Base-by-base conservation (phyloP, 2,113 vertebrate species). In the Myotis brandtii region DNA sequence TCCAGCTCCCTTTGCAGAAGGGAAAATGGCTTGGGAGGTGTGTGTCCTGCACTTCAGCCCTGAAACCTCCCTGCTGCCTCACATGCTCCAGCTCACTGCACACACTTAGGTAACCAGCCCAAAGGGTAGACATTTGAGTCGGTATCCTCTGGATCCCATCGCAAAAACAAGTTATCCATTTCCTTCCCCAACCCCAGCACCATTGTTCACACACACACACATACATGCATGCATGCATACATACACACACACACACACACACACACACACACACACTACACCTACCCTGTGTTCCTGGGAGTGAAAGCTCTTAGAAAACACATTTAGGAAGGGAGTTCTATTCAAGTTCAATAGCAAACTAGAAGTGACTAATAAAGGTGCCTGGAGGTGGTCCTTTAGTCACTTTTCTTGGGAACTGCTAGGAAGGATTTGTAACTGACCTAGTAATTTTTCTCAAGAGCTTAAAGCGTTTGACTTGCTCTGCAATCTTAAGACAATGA, bases 401-500 rank as follows among this genome's bases (percentile, higher is more conserved):
- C 52, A 37, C 46, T 66, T 76, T 30, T 66, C 67, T 59, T 48
- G 30, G 27, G 37, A 56, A 77, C 64, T 56, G 37, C 54, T 81
- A 67, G 82, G 82, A 86, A 86, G 46, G 83, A 80, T 96, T 95
- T 94, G 62, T 93, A 93, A 91, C 82, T 79, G 77, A 91, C 82
- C 91, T 66, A n/a, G 52, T 66, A 48, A 79, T 96, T 97, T 87
- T 95, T 94, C 32, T 72, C 37, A 94, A 76, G 56, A 40, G 23
- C 93, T 85, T 83, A 69, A 62, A 43, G n/a, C 82, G 50, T 70
- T 69, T 69, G n/a, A 91, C 94, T 54, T 59, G 70, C 52, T 87
- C 20, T 54, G 52, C 27, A 43, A 20, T 93, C 62, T 88, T 85
- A 82, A 86, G 37, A 69, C 73, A 43, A 91, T 82, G 52, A 59